These are phyloP conservation scores for Vesta saturnalis DNA, from an alignment of 2,888 invertebrate species.

Conservation along the genomic window DNA sequence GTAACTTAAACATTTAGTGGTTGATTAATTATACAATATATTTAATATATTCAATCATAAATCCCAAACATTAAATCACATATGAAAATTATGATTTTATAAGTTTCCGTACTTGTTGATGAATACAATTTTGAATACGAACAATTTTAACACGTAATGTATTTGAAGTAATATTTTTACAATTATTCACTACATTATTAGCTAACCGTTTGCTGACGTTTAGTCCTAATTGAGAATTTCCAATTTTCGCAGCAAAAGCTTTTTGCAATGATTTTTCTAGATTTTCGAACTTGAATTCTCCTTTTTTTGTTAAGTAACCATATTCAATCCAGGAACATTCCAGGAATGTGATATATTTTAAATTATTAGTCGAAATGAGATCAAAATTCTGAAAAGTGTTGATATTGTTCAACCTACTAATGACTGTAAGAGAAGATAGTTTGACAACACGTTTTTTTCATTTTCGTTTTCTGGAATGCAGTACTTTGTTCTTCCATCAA, in stretches of 20 bases:
- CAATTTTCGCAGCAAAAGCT: conserved; percentile 24
- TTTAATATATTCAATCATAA: too few relatives aligned
- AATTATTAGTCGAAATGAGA: conserved; percentile 2
- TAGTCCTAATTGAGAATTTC: conserved; percentile 16
- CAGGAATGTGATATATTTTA: conserved; percentile 19
- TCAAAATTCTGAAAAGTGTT: conserved; percentile 10
- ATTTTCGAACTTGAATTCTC: conserved; percentile 15
- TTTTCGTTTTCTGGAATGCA: neutral
- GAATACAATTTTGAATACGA: conserved; percentile 27
- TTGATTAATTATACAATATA: too few relatives aligned
- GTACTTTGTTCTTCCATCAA: neutral
- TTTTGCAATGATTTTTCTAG: conserved; percentile 22
- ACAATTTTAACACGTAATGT: conserved; percentile 14
- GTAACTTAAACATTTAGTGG: too few relatives aligned
- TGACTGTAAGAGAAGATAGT: conserved; percentile 1
- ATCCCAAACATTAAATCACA: too few relatives aligned
- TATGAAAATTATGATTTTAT: neutral
- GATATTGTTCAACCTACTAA: conserved; percentile 17
- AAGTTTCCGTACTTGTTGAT: conserved; percentile 13
- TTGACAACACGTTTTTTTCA: neutral
- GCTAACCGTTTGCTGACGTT: conserved; percentile 29
- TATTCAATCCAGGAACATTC: conserved; percentile 27
- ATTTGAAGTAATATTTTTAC: conserved; percentile 15
- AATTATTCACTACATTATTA: conserved; percentile 16
- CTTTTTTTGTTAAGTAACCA: conserved; percentile 13